These are phyloP conservation scores for Choloepus didactylus DNA, from an alignment of 2,797 vertebrate genomes.

Conservation along the genomic window DNA sequence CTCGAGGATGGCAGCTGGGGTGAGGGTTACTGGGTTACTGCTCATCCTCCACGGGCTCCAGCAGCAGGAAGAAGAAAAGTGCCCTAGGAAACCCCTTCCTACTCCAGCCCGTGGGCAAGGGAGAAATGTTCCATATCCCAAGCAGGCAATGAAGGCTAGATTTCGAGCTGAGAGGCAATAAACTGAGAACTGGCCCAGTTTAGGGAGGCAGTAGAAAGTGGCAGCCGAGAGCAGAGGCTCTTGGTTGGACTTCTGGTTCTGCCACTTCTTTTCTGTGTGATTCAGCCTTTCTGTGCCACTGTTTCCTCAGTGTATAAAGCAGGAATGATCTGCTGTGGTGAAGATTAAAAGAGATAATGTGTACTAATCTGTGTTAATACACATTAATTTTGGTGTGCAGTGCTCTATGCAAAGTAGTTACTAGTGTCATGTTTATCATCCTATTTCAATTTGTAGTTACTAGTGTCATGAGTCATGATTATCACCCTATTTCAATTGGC, in stretches of 20 bases:
- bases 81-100: neutral
- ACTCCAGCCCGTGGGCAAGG: neutral
- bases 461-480: neutral
- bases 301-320: neutral
- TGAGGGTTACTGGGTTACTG: neutral
- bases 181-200: neutral
- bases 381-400: neutral
- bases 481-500: neutral
- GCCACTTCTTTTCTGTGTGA: neutral
- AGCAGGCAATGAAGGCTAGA: neutral
- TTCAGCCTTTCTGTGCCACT: neutral
- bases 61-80: neutral
- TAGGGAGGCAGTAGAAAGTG: neutral
- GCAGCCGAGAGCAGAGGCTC: no score
- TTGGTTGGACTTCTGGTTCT: neutral
- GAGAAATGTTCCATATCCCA: neutral
- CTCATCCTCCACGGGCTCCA: neutral
- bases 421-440: no score
- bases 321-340: neutral
- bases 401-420: neutral
- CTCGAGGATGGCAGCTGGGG: neutral
- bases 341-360: neutral
- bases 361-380: neutral
- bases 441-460: neutral
- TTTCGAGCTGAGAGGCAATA: neutral